These are phyloP conservation scores for Crepidodera aurea DNA, from an alignment of 2,888 invertebrate species.

Conservation along the genomic window DNA sequence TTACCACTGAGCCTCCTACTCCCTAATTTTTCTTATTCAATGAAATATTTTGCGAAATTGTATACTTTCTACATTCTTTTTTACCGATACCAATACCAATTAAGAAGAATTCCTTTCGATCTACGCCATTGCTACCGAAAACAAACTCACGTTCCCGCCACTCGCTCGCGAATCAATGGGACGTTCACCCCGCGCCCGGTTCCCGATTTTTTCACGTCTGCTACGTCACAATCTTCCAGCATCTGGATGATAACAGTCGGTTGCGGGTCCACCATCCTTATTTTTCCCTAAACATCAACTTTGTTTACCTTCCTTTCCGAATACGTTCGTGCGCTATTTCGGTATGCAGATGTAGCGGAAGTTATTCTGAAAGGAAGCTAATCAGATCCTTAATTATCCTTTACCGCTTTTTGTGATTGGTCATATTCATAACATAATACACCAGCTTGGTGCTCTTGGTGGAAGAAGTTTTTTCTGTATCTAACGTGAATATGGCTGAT, in stretches of 20 bases:
- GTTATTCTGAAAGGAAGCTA: no score
- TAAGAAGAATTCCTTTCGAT: no score
- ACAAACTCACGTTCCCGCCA: slow-evolving; percentile 33
- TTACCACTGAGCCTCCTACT: no score
- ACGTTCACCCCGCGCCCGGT: slow-evolving; percentile 45
- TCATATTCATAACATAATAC: slow-evolving; percentile 53
- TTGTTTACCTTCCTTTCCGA: neutral
- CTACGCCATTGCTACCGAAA: slow-evolving; percentile 30
- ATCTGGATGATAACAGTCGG: slow-evolving; percentile 49
- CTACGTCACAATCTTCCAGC: slow-evolving; percentile 30
- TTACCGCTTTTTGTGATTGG: slow-evolving; percentile 53
- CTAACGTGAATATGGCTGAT: slow-evolving; percentile 52
- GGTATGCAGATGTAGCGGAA: no score
- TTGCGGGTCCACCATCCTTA: slow-evolving; percentile 46
- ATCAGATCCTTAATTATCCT: no score
- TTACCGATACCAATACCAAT: no score
- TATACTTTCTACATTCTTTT: no score
- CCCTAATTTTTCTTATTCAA: no score
- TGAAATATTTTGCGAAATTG: no score
- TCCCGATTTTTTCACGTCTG: slow-evolving; percentile 25
- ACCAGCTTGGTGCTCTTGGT: slow-evolving; percentile 52
- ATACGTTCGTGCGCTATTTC: no score
- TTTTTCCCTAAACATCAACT: neutral
- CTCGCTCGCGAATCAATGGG: slow-evolving; percentile 49
- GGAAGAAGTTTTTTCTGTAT: slow-evolving; percentile 43